Conservation (phyloP, 2,888 invertebrate species). For the Rhagium mordax region DNA sequence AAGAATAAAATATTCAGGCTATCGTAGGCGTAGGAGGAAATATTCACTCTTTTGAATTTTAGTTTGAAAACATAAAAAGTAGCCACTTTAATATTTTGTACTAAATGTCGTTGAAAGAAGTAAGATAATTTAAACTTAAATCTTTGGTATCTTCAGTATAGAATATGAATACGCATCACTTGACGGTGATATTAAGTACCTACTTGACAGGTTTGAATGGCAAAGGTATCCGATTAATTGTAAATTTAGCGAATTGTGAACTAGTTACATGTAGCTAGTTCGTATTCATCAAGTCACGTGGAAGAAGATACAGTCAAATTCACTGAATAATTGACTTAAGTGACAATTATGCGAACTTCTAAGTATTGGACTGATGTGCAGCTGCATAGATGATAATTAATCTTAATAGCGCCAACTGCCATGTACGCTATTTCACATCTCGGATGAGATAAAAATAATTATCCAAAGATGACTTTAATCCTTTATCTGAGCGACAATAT, state of each 20-base stretch:
- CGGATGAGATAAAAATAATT: background rate
- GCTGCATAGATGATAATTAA: constrained; percentile 26
- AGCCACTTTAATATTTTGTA: too few relatives aligned
- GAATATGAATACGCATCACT: too few relatives aligned
- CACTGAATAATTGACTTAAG: constrained; percentile 43
- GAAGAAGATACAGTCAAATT: constrained; percentile 38
- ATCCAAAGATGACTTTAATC: too few relatives aligned
- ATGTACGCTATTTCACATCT: background rate
- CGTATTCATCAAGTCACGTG: background rate
- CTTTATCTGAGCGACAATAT: too few relatives aligned
- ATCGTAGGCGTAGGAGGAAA: too few relatives aligned
- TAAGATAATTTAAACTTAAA: too few relatives aligned
- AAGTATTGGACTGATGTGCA: constrained; percentile 3
- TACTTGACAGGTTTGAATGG: background rate
- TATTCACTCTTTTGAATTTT: too few relatives aligned
- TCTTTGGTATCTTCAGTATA: too few relatives aligned
- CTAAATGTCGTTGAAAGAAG: too few relatives aligned
- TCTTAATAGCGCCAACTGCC: constrained; percentile 1
- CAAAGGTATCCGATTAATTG: constrained; percentile 6
- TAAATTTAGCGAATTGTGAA: constrained; percentile 5
- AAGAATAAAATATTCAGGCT: too few relatives aligned
- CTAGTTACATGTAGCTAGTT: background rate
- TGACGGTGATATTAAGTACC: too few relatives aligned
- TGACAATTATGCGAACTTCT: constrained; percentile 41
- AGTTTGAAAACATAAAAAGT: too few relatives aligned